Base-by-base conservation (phyloP, 1,140 invertebrate genomes). In the Zophobas morio region DNA sequence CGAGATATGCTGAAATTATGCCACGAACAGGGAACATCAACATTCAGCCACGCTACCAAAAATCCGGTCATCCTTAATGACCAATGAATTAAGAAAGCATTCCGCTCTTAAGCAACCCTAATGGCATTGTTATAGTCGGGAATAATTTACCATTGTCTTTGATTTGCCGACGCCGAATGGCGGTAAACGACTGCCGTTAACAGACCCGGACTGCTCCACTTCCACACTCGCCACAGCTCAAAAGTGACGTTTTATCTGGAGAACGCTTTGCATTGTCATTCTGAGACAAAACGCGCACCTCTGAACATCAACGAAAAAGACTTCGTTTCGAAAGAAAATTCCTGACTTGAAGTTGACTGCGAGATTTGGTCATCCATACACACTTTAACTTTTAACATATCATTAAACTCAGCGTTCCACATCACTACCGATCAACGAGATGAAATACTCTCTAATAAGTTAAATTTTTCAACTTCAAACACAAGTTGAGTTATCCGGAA, bases 51-150 rank as follows among this genome's bases (percentile, higher is more conserved):
- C 63, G 70, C 70, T 54, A 53, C 74, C 79, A 80, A 82, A 82
- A 80, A 79, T 79, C 75, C 72, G 79, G 66, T 74, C 72, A 78
- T 56, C 78, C 81, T 81, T 82, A 83, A 83, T 80, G 80, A 82
- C 80, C 81, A 82, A 81, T 78, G 82, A 83, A 83, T 83, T 83
- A 83, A 83, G 79, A 79, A 82, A 79, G 78, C 76, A 77, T 79
- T 80, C 75, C 40, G 72, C 77, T 73, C 74, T 74, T 75, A 75
- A 73, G 73, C 73, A 40, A 42, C 39, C 63, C 53, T 76, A 71
- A 76, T 77, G 71, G 79, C 79, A 70, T 46, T 66, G 73, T 66
- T 66, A 66, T 66, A 66, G 60, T 66, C 37, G 60, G 56, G 60
- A 66, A 66, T 42, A 66, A 66, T 66, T 66, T 66, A 66, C 42